These are phyloP conservation scores for Chlorospingus semifuscus DNA, from an alignment of 2,797 vertebrate genomes.

Conservation along the genomic window DNA sequence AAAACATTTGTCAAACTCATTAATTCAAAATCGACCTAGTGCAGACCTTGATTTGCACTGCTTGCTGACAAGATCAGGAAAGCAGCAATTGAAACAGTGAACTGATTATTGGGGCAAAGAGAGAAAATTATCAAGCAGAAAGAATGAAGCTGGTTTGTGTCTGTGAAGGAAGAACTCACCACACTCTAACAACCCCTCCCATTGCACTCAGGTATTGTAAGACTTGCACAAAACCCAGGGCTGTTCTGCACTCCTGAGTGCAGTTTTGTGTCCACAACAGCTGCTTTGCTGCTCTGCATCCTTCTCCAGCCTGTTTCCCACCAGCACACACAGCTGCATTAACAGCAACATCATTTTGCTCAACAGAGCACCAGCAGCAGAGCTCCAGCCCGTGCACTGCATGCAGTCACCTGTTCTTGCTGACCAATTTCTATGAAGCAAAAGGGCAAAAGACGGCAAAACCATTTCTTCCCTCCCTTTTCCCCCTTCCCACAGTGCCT, in stretches of 20 bases:
- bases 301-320: background rate
- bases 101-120: background rate
- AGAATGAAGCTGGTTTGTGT: background rate
- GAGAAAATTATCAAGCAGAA: background rate
- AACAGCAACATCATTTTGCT: background rate
- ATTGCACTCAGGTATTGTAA: background rate
- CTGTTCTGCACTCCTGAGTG: background rate
- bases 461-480: background rate
- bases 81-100: background rate
- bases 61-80: background rate
- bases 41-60: constrained; percentile 28
- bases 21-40: constrained; percentile 37
- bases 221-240: background rate
- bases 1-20: constrained; percentile 55
- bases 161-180: background rate
- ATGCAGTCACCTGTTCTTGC: background rate
- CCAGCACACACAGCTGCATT: background rate
- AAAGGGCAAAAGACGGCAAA: background rate
- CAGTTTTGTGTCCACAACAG: background rate
- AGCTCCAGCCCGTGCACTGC: background rate
- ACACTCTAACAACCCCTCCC: background rate
- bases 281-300: background rate
- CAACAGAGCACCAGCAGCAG: background rate
- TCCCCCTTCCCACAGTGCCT: background rate
- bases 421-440: background rate